phyloP scores from a whole-genome alignment of 2,888 invertebrate genomes.

The Lymantria monacha region DNA sequence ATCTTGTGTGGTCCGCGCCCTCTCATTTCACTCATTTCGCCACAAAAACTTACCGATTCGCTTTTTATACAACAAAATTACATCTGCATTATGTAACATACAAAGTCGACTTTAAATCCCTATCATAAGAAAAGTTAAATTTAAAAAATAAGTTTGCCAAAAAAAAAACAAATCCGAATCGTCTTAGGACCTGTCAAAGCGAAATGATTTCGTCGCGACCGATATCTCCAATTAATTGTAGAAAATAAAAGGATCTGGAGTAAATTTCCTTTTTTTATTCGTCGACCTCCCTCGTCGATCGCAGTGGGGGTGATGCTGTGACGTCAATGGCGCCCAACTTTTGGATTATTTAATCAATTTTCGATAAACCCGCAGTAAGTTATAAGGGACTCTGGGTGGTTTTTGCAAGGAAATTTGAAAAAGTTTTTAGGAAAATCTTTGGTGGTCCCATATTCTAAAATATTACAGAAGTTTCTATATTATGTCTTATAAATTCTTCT shows the following conservation, averaged over 20 bases:
- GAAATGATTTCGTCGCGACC: slow-evolving; percentile 71
- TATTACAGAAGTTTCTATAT: too few species aligned
- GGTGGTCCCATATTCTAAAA: slow-evolving; percentile 17
- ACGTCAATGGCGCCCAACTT: slow-evolving; percentile 21
- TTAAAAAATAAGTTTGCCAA: slow-evolving; percentile 16
- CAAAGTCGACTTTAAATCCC: slow-evolving; percentile 40
- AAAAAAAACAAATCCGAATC: slow-evolving; percentile 44
- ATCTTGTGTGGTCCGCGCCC: slow-evolving; percentile 65
- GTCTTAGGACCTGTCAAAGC: slow-evolving; percentile 67
- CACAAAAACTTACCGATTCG: slow-evolving; percentile 62
- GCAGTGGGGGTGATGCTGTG: slow-evolving; percentile 51
- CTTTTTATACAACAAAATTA: slow-evolving; percentile 56
- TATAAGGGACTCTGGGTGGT: slow-evolving; percentile 20
- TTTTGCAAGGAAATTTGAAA: slow-evolving; percentile 21
- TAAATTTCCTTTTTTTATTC: slow-evolving; percentile 47
- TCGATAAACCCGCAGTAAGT: slow-evolving; percentile 33
- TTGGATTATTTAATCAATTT: slow-evolving; percentile 32
- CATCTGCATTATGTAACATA: slow-evolving; percentile 28
- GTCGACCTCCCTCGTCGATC: slow-evolving; percentile 56
- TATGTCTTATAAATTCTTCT: too few species aligned
- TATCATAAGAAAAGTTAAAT: slow-evolving; percentile 21
- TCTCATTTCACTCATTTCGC: slow-evolving; percentile 35
- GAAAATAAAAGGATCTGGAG: slow-evolving; percentile 52
- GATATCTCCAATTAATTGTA: slow-evolving; percentile 67
- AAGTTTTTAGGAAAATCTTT: slow-evolving; percentile 22